Evolutionary conservation across 2,113 vertebrate species (phyloP).

Genomic region (Ameiurus melas): DNA sequence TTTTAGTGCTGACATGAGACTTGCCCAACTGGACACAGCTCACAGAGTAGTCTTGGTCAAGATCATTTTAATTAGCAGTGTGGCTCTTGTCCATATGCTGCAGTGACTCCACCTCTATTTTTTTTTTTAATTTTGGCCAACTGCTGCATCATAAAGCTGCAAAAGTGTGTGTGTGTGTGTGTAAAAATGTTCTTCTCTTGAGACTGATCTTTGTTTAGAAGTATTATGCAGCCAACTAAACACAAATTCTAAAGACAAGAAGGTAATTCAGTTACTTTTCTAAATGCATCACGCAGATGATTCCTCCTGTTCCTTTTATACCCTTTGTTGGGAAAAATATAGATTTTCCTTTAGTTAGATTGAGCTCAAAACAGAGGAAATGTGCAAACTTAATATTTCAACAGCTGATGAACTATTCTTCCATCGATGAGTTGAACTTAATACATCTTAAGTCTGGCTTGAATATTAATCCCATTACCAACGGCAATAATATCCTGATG

Average conservation of each 20-base stretch:
- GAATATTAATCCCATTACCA: too few relatives aligned
- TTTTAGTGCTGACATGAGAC: background rate
- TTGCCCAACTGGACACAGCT: background rate
- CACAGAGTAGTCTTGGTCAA: background rate
- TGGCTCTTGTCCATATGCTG: slow-evolving; percentile 7
- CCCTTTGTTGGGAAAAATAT: too few relatives aligned
- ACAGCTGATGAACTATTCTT: too few relatives aligned
- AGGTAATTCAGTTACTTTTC: background rate
- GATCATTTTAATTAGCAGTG: slow-evolving; percentile 12
- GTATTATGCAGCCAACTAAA: background rate
- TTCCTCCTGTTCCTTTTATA: background rate
- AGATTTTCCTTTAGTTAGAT: too few relatives aligned
- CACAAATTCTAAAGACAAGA: background rate
- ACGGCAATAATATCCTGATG: too few relatives aligned
- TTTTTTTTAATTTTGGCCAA: background rate
- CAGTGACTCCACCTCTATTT: background rate
- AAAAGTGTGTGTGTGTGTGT: background rate
- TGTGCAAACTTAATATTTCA: too few relatives aligned
- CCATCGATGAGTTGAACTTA: too few relatives aligned
- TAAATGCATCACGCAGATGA: background rate
- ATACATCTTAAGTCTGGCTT: too few relatives aligned
- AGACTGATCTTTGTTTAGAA: background rate
- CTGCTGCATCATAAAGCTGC: background rate
- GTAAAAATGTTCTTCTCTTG: background rate
- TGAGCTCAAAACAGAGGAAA: too few relatives aligned